Evolutionary conservation across 2,888 invertebrate species (phyloP), one percentile per base, ranked within the genome.

Genomic region (Acrocyrtus sp.): DNA sequence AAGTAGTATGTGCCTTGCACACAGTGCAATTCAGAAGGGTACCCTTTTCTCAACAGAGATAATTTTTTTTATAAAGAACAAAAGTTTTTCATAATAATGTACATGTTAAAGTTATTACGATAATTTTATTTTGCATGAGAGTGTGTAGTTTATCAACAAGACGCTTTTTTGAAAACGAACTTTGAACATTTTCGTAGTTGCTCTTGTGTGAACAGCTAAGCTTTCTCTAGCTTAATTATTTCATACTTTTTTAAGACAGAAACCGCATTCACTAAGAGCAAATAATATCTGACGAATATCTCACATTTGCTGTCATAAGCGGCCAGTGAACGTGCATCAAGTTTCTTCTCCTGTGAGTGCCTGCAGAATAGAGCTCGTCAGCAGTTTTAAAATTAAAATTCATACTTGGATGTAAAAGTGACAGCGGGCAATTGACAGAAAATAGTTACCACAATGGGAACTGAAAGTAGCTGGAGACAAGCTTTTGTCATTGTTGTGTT

Each of bases 231-330:
- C 41, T 41, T 26, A 51, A 53, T 3, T 15, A n/a, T 45, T 27
- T 19, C 4, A 43, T 6, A 1, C 41, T 39, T 29, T 24, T 17
- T 12, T 50, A 60, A 48, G 1, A 6, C 39, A 45, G 12, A 39
- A 21, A 39, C n/a, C 22, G 34, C 26, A 22, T 50, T 21, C 24
- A 41, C 26, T 26, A 5, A 24, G 27, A 54, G 27, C 8, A 3
- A 57, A 57, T 15, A 39, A 26, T 47, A 17, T 48, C 58, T 67
- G 66, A 43, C 57, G 51, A 47, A 24, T 27, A 21, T 10, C 29
- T 60, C 54, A 41, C 54, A 54, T 61, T 69, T 51, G 69, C 69
- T 54, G 58, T 41, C 51, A 51, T 53, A n/a, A 63, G 21, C 45
- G 21, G 57, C 34, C 29, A 27, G 62, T 57, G 57, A 47, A 45